Conservation (phyloP, 2,797 vertebrate genomes). For the Gobio occitaniae region DNA sequence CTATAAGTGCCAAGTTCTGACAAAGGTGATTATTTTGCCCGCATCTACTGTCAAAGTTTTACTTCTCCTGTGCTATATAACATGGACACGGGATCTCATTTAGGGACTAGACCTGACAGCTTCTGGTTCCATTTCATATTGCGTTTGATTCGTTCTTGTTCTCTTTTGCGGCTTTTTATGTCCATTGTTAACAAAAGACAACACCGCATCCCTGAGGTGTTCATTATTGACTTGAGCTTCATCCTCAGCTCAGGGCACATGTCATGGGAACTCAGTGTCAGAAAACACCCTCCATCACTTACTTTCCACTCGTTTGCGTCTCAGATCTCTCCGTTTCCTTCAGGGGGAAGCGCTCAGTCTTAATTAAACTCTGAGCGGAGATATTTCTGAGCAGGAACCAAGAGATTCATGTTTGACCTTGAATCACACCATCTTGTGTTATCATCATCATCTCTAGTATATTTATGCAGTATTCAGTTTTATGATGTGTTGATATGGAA, state of each 20-base stretch:
- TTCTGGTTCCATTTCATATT: neutral
- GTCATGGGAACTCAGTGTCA: neutral
- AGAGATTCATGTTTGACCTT: constrained; percentile 18
- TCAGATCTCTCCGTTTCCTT: constrained; percentile 4
- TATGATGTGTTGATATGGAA: neutral
- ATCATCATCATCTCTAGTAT: neutral
- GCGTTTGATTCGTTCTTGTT: neutral
- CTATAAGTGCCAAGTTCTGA: neutral
- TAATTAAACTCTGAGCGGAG: constrained; percentile 4
- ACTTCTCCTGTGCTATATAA: neutral
- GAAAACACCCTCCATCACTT: neutral
- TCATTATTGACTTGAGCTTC: neutral
- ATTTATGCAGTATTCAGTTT: neutral
- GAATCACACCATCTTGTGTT: neutral
- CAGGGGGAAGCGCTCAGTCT: neutral
- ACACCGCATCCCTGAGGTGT: neutral
- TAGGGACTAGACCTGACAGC: neutral
- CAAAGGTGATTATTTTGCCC: neutral
- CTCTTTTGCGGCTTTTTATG: neutral
- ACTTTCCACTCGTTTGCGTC: neutral
- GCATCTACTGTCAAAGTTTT: neutral
- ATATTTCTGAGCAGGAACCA: neutral
- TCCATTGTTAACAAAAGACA: neutral
- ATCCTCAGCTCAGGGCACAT: constrained; percentile 32
- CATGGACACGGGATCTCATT: neutral